These are phyloP conservation scores for Hyla sarda DNA, from an alignment of 2,113 vertebrate genomes.

Conservation along the genomic window DNA sequence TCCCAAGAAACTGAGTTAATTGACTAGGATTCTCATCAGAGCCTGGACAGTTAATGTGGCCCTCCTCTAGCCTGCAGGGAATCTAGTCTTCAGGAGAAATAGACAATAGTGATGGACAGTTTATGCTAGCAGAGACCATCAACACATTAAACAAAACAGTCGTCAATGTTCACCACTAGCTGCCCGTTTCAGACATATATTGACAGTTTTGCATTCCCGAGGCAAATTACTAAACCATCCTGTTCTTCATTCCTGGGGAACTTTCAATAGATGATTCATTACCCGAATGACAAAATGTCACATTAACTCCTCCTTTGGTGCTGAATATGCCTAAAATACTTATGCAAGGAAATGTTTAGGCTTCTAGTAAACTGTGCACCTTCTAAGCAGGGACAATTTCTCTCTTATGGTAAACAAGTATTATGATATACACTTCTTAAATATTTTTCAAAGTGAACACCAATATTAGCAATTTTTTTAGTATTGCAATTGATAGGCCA, in stretches of 20 bases:
- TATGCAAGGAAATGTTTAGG: conserved; percentile 8
- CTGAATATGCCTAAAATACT: conserved; percentile 35
- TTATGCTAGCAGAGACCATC: conserved; percentile 53
- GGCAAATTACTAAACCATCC: conserved; percentile 56
- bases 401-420: neutral
- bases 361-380: neutral
- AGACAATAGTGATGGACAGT: conserved; percentile 56
- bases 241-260: conserved; percentile 46
- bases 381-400: neutral
- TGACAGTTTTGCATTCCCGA: conserved; percentile 54
- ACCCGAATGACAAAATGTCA: conserved; percentile 55
- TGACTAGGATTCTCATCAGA: conserved; percentile 26
- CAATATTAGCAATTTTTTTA: neutral
- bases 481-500: neutral
- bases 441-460: neutral
- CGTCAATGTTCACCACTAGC: conserved; percentile 50
- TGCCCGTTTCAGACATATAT: conserved; percentile 55
- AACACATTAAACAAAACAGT: conserved; percentile 44
- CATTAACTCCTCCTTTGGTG: conserved; percentile 48
- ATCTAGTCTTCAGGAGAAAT: conserved; percentile 49
- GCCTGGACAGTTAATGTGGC: conserved; percentile 46
- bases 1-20: conserved; percentile 3
- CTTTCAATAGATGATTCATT: conserved; percentile 57
- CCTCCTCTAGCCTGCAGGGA: conserved; percentile 39
- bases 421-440: neutral